Conservation (phyloP, 2,888 invertebrate genomes). For the Lagria hirta region DNA sequence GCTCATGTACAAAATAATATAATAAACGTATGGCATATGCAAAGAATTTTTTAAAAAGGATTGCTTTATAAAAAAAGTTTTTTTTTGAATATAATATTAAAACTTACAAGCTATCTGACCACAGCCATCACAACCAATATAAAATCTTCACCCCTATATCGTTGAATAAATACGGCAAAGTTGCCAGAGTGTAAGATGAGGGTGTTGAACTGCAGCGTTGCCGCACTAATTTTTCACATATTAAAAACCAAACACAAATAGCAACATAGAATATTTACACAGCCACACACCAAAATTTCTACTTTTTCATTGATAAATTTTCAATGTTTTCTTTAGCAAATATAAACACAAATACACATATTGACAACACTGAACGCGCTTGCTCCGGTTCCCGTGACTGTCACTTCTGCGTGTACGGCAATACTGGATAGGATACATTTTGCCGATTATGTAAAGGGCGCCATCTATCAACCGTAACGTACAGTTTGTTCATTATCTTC, state of each 20-base stretch:
- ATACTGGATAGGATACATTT: constrained; percentile 25
- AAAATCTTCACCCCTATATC: constrained; percentile 18
- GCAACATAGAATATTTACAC: constrained; percentile 9
- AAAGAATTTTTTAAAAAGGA: no score
- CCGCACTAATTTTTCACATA: constrained; percentile 8
- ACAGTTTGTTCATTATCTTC: no score
- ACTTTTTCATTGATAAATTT: constrained; percentile 19
- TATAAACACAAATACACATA: constrained; percentile 35
- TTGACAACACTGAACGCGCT: constrained; percentile 40
- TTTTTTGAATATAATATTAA: no score
- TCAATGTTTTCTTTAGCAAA: constrained; percentile 24
- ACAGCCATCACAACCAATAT: constrained; percentile 14
- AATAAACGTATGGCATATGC: no score
- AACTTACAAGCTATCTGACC: constrained; percentile 14
- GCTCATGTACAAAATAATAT: no score
- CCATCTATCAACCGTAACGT: constrained; percentile 18
- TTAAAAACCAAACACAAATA: constrained; percentile 17
- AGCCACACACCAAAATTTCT: constrained; percentile 9
- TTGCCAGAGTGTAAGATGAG: background rate
- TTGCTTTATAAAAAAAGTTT: no score
- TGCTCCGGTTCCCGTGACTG: constrained; percentile 34
- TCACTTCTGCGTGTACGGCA: constrained; percentile 26
- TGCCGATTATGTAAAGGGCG: constrained; percentile 13
- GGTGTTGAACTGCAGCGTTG: constrained; percentile 5
- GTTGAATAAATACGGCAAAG: no score